A percentile compares a stretch with the other conserved stretches of the same genome.
phyloP scores from a whole-genome alignment of 2,888 invertebrate species.

The Tinea trinotella region DNA sequence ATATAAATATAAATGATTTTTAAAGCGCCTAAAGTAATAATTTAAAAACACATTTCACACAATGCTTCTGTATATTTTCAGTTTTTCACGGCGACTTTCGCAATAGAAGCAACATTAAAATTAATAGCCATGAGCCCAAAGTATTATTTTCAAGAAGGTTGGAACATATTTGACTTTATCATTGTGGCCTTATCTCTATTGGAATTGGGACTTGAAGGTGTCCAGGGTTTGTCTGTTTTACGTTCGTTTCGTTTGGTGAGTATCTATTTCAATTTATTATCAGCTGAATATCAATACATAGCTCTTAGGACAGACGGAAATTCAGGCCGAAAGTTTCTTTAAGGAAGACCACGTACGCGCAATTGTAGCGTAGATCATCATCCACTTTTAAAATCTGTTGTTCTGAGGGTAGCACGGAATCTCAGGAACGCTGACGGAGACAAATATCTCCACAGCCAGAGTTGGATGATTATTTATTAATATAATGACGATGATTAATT shows the following conservation, averaged over 20 bases:
- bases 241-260: slow-evolving; percentile 98
- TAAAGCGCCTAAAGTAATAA: neutral
- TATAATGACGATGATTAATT: too few species aligned
- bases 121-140: slow-evolving; percentile 97
- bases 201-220: slow-evolving; percentile 93
- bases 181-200: slow-evolving; percentile 96
- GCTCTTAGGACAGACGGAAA: too few species aligned
- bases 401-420: too few species aligned
- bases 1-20: neutral
- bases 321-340: too few species aligned
- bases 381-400: too few species aligned
- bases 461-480: too few species aligned
- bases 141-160: slow-evolving; percentile 97
- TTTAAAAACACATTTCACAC: too few species aligned
- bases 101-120: slow-evolving; percentile 94
- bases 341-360: too few species aligned
- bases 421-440: too few species aligned
- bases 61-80: slow-evolving; percentile 71
- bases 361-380: too few species aligned
- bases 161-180: slow-evolving; percentile 99
- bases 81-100: slow-evolving; percentile 98
- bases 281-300: too few species aligned
- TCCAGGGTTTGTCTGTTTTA: slow-evolving; percentile 96
- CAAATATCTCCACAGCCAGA: too few species aligned
- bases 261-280: slow-evolving; percentile 26